Percentiles rank a stretch among this genome's conserved stretches.
phyloP scores from a whole-genome alignment of 2,113 vertebrate genomes.

The Vireo altiloquus region DNA sequence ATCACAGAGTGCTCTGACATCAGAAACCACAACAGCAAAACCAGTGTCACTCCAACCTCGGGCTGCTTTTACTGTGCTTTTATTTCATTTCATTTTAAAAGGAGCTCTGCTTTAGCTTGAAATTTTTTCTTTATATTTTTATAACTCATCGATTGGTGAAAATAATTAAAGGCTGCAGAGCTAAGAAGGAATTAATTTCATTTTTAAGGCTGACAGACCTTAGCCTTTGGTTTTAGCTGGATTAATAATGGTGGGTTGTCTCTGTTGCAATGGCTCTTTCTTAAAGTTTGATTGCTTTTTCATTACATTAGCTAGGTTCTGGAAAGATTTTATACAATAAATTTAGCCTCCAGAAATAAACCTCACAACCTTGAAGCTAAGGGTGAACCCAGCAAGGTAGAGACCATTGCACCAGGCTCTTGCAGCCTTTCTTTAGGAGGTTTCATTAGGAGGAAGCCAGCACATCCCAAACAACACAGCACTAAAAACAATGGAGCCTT shows the following conservation, averaged over 20 bases:
- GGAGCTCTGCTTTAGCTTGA: neutral
- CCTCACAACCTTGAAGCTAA: neutral
- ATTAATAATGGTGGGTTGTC: neutral
- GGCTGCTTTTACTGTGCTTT: neutral
- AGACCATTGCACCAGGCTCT: neutral
- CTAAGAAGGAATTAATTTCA: neutral
- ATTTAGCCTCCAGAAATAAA: neutral
- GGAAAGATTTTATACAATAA: neutral
- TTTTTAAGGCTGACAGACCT: slow-evolving; percentile 8
- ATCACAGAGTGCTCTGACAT: neutral
- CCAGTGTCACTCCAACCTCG: neutral
- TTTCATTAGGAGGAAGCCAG: neutral
- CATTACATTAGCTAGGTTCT: neutral
- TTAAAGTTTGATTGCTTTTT: neutral
- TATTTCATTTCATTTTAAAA: neutral
- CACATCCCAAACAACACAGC: neutral
- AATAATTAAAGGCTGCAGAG: slow-evolving; percentile 15
- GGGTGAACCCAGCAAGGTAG: neutral
- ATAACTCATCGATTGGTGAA: neutral
- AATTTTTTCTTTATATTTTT: neutral
- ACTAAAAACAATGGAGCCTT: neutral
- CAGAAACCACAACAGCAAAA: slow-evolving; percentile 6
- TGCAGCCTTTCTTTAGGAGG: neutral
- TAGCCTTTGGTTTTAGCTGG: neutral
- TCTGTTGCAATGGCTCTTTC: neutral